These are phyloP conservation scores for Atherinomorus stipes DNA, from an alignment of 2,113 vertebrate genomes.

Conservation along the genomic window DNA sequence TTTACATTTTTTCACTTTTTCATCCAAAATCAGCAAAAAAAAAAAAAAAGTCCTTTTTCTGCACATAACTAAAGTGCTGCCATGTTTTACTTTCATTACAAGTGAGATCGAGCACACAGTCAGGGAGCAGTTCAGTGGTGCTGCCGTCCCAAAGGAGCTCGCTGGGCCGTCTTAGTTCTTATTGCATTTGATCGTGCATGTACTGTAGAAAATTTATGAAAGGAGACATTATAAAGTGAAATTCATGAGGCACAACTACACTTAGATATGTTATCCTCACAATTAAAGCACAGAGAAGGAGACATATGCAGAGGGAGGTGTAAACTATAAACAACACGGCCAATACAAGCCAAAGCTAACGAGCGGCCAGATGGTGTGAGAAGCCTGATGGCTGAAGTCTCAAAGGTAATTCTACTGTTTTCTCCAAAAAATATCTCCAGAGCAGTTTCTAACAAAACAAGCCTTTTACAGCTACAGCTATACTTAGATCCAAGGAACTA, in stretches of 20 bases:
- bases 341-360: slow-evolving; percentile 57
- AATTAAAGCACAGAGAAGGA: slow-evolving; percentile 3
- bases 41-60: no score
- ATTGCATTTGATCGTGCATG: slow-evolving; percentile 22
- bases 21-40: no score
- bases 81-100: slow-evolving; percentile 36
- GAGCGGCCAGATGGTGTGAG: slow-evolving; percentile 64
- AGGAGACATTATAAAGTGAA: slow-evolving; percentile 26
- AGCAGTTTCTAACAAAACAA: slow-evolving; percentile 30
- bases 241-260: slow-evolving; percentile 23
- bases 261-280: slow-evolving; percentile 27
- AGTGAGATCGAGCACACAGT: slow-evolving; percentile 23
- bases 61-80: slow-evolving; percentile 23
- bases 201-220: slow-evolving; percentile 38
- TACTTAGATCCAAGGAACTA: slow-evolving; percentile 4
- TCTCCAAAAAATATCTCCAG: slow-evolving; percentile 37
- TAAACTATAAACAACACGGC: slow-evolving; percentile 47
- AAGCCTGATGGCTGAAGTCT: slow-evolving; percentile 51
- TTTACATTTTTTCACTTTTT: background rate
- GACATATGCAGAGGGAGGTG: slow-evolving; percentile 19
- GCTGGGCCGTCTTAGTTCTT: slow-evolving; percentile 28
- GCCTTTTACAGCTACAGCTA: background rate
- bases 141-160: slow-evolving; percentile 16
- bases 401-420: slow-evolving; percentile 52
- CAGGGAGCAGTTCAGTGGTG: slow-evolving; percentile 25